Percentiles rank a stretch among this genome's conserved stretches.
phyloP scores from a whole-genome alignment of 2,113 vertebrate species.

The Eleginops maclovinus region DNA sequence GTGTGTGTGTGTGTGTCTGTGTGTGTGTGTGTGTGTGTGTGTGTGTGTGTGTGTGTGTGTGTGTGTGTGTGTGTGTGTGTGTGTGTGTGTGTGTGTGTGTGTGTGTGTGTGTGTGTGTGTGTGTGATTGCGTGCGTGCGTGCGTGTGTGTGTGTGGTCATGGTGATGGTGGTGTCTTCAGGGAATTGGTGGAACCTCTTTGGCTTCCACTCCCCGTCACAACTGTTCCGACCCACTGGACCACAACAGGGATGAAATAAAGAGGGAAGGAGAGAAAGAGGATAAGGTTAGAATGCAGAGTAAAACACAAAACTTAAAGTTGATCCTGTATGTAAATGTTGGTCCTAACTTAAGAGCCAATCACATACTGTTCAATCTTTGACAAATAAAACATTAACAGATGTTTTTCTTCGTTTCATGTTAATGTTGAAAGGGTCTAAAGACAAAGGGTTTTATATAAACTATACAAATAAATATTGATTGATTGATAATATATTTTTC shows the following conservation, averaged over 20 bases:
- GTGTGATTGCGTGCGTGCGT: neutral
- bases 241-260: conserved; percentile 13
- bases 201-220: conserved; percentile 71
- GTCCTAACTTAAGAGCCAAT: neutral
- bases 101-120: conserved; percentile 16
- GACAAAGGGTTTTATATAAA: no score
- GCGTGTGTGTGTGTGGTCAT: conserved; percentile 48
- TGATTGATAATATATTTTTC: no score
- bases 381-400: no score
- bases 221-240: conserved; percentile 73
- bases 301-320: neutral
- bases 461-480: no score
- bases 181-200: conserved; percentile 80
- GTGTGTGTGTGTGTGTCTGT: neutral
- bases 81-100: conserved; percentile 14
- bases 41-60: no score
- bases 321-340: neutral
- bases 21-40: neutral
- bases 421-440: no score
- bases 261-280: neutral
- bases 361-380: no score
- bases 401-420: no score
- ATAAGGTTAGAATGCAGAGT: neutral
- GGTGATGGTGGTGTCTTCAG: conserved; percentile 80
- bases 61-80: neutral